These are phyloP conservation scores for Hylaeus anthracinus DNA, from an alignment of 1,140 invertebrate genomes.

Conservation along the genomic window DNA sequence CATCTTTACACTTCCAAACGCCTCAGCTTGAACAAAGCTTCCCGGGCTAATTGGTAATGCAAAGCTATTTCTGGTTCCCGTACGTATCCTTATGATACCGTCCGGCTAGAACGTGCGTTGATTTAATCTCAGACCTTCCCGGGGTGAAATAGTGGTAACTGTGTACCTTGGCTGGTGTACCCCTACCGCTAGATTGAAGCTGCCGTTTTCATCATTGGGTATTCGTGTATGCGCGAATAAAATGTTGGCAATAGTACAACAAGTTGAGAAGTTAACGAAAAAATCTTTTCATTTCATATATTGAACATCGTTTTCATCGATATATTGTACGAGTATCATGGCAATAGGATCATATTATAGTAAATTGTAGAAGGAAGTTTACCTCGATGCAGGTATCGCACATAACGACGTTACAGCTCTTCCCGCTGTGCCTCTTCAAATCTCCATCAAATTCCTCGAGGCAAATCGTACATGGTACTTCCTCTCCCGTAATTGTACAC, in stretches of 20 bases:
- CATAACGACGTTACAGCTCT: slow-evolving; percentile 82
- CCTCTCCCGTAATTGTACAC: slow-evolving; percentile 62
- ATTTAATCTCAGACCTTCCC: slow-evolving; percentile 81
- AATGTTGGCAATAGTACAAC: slow-evolving; percentile 13
- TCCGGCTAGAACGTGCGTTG: slow-evolving; percentile 76
- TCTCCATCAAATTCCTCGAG: slow-evolving; percentile 84
- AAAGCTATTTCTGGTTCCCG: slow-evolving; percentile 80
- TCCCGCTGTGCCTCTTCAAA: slow-evolving; percentile 81
- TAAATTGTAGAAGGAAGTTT: slow-evolving; percentile 56
- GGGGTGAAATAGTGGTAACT: slow-evolving; percentile 72
- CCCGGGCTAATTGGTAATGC: slow-evolving; percentile 66
- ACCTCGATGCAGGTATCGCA: slow-evolving; percentile 85
- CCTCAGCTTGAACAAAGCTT: slow-evolving; percentile 73
- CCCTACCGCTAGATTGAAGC: slow-evolving; percentile 80
- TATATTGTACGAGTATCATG: not conserved
- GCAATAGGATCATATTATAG: too few species aligned
- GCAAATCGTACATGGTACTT: slow-evolving; percentile 83
- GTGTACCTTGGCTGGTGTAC: slow-evolving; percentile 71
- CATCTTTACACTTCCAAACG: slow-evolving; percentile 69
- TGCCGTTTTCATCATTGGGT: slow-evolving; percentile 79
- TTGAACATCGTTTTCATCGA: not conserved
- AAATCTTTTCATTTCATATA: too few species aligned
- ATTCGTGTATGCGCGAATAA: slow-evolving; percentile 23
- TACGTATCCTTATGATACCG: slow-evolving; percentile 73
- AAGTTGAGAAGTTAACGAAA: not conserved